Conservation (phyloP, 2,888 invertebrate species). For the Aplocera efformata region DNA sequence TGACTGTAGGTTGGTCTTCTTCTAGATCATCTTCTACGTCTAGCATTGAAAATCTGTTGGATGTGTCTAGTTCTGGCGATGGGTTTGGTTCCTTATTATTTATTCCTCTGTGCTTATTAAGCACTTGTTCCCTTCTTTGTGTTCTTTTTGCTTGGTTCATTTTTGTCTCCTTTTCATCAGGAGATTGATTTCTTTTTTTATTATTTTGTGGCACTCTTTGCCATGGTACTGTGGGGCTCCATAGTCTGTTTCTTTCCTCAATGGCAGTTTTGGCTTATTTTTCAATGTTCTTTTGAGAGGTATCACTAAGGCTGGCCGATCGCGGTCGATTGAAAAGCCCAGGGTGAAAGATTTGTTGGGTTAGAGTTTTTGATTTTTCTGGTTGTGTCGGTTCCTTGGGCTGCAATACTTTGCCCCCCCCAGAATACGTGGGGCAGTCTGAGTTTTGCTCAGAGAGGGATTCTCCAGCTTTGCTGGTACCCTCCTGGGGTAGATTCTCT, state of each 20-base stretch:
- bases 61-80: background rate
- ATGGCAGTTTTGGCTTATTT: background rate
- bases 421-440: slow-evolving; percentile 4
- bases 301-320: slow-evolving; percentile 1
- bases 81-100: background rate
- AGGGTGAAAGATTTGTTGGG: slow-evolving; percentile 4
- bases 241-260: background rate
- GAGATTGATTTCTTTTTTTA: slow-evolving; percentile 1
- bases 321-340: slow-evolving; percentile 4
- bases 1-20: background rate
- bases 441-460: too few species aligned
- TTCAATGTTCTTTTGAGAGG: too few species aligned
- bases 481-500: slow-evolving; percentile 4
- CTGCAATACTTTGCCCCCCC: slow-evolving; percentile 5
- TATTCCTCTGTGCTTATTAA: slow-evolving; percentile 2
- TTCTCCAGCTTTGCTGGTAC: slow-evolving; percentile 2
- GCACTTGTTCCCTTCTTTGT: background rate
- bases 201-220: slow-evolving; percentile 3
- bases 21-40: too few species aligned
- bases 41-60: slow-evolving; percentile 3
- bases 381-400: slow-evolving; percentile 2
- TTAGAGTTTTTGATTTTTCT: slow-evolving; percentile 9
- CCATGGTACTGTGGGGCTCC: background rate
- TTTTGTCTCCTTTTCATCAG: slow-evolving; percentile 1
- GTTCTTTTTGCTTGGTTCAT: slow-evolving; percentile 6